Percentiles rank a stretch among this genome's conserved stretches.
Evolutionary conservation across 2,888 invertebrate species (phyloP).

Genomic region (Gymnosoma rotundatum): DNA sequence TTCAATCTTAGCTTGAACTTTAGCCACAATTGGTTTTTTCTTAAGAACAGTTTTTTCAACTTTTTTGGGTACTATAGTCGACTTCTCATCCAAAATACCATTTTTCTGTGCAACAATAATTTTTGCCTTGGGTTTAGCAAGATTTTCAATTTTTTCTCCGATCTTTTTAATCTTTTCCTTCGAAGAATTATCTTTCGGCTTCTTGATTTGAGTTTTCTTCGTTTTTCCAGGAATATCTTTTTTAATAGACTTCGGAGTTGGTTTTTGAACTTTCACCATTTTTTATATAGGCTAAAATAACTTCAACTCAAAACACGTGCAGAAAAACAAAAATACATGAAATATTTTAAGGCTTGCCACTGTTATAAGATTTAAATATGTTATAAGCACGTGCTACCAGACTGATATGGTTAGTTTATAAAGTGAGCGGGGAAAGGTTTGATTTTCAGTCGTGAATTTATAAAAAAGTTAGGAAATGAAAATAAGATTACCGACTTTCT

Average conservation of each 20-base stretch:
- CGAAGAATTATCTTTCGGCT: background rate
- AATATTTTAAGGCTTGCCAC: background rate
- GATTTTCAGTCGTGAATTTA: too few species aligned
- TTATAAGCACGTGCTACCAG: too few species aligned
- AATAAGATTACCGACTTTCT: too few species aligned
- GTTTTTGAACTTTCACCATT: conserved; percentile 72
- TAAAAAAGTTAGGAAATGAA: too few species aligned
- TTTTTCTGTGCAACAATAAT: background rate
- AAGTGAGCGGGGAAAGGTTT: too few species aligned
- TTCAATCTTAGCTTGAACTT: background rate
- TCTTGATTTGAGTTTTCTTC: conserved; percentile 8
- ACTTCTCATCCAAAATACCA: background rate
- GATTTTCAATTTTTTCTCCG: conserved; percentile 6
- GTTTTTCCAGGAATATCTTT: conserved; percentile 5
- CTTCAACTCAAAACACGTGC: conserved; percentile 43
- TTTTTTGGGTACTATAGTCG: background rate
- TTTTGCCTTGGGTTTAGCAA: background rate
- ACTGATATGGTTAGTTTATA: too few species aligned
- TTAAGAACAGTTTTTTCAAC: background rate
- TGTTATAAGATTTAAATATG: too few species aligned
- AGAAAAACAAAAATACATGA: conserved; percentile 11
- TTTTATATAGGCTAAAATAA: conserved; percentile 21
- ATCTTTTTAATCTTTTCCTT: conserved; percentile 18
- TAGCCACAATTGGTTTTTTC: background rate
- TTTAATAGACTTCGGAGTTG: conserved; percentile 56